Percentiles rank a stretch among this genome's conserved stretches.
Evolutionary conservation across 2,797 vertebrate genomes (phyloP).

Genomic region (Crenichthys baileyi): DNA sequence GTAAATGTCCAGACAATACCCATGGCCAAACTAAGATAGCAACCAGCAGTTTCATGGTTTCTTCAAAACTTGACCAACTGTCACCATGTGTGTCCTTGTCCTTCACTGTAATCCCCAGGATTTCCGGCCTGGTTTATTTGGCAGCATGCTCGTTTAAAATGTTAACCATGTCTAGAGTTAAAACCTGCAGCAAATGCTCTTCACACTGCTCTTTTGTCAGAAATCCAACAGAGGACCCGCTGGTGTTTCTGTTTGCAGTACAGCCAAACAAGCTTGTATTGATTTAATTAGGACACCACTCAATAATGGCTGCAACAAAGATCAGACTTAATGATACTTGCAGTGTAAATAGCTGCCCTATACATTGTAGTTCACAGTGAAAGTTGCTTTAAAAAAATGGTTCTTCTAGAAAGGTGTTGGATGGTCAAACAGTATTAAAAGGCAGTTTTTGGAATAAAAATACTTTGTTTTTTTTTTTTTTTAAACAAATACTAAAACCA

Average conservation of each 20-base stretch:
- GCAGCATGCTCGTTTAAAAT: background rate
- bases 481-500: no score
- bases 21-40: background rate
- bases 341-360: background rate
- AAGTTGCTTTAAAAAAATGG: background rate
- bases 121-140: conserved; percentile 14
- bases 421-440: background rate
- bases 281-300: conserved; percentile 13
- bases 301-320: conserved; percentile 1
- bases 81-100: background rate
- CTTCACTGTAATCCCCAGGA: background rate
- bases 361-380: background rate
- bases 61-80: background rate
- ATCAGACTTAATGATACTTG: conserved; percentile 6
- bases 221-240: conserved; percentile 1
- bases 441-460: no score
- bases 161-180: conserved; percentile 4
- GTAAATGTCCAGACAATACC: background rate
- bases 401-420: background rate
- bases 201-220: background rate
- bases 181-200: conserved; percentile 1
- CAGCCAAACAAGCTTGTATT: background rate
- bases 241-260: conserved; percentile 4
- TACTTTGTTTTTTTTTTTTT: no score
- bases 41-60: background rate